Percentiles rank a stretch among this genome's conserved stretches.
Conservation (phyloP, 2,888 invertebrate genomes). For the Drosophila barbarae region DNA sequence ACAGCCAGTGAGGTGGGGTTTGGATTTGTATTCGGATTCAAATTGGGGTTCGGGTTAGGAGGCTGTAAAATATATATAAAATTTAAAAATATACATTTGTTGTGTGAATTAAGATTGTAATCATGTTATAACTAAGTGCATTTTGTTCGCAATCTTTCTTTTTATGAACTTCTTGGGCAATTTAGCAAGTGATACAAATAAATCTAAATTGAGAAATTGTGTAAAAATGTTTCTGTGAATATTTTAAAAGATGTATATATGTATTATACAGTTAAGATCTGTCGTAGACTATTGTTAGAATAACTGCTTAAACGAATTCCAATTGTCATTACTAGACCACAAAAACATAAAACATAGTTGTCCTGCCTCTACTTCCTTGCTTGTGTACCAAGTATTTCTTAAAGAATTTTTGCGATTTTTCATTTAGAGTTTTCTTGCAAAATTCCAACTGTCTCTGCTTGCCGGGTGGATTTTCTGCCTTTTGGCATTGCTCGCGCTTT, state of each 20-base stretch:
- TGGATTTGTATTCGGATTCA: background rate
- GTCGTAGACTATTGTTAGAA: slow-evolving; percentile 1
- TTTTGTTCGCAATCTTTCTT: slow-evolving; percentile 13
- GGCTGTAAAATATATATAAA: background rate
- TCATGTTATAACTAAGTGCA: slow-evolving; percentile 22
- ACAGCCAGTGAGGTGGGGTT: slow-evolving; percentile 33
- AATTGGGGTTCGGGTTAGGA: background rate
- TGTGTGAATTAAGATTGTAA: slow-evolving; percentile 28
- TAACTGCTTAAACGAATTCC: slow-evolving; percentile 35
- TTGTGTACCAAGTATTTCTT: slow-evolving; percentile 36
- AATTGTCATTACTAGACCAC: slow-evolving; percentile 36
- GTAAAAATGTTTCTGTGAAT: too few species aligned
- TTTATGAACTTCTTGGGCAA: slow-evolving; percentile 20
- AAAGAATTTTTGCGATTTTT: slow-evolving; percentile 63
- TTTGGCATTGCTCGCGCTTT: slow-evolving; percentile 36
- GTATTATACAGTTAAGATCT: background rate
- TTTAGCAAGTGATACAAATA: slow-evolving; percentile 28
- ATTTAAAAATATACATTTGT: slow-evolving; percentile 20
- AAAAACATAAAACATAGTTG: slow-evolving; percentile 22
- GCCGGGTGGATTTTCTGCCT: slow-evolving; percentile 19
- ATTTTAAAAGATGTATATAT: too few species aligned
- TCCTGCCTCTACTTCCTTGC: slow-evolving; percentile 3
- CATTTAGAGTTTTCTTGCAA: slow-evolving; percentile 63
- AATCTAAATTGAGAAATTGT: slow-evolving; percentile 5
- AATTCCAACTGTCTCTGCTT: slow-evolving; percentile 62